A percentile compares a stretch with the other conserved stretches of the same genome.
phyloP scores from a whole-genome alignment of 1,140 invertebrate species.

The Chironomus tepperi region DNA sequence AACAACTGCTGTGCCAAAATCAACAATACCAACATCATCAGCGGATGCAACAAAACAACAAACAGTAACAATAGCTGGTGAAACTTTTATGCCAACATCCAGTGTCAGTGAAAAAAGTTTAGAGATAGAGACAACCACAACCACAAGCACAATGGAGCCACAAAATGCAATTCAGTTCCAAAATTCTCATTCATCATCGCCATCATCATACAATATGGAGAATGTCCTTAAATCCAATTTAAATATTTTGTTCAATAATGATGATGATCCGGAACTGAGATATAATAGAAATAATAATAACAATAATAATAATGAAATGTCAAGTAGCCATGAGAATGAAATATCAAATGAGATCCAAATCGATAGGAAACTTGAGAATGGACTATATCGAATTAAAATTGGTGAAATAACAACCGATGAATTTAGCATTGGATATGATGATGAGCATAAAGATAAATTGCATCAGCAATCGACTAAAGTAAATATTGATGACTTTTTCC shows the following conservation, averaged over 20 bases:
- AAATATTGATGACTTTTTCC: constrained; percentile 37
- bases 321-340: not conserved
- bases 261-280: not conserved
- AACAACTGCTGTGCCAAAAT: not conserved
- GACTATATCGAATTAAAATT: constrained; percentile 29
- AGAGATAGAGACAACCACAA: not conserved
- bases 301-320: not conserved
- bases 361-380: constrained; percentile 26
- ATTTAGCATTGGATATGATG: constrained; percentile 24
- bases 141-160: not conserved
- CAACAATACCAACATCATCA: not conserved
- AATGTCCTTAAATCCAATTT: not conserved
- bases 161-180: not conserved
- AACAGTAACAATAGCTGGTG: not conserved
- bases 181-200: not conserved
- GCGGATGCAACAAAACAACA: not conserved
- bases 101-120: not conserved
- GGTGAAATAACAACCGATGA: constrained; percentile 29
- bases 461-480: constrained; percentile 27
- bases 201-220: not conserved
- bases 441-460: constrained; percentile 20
- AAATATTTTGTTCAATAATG: constrained; percentile 19
- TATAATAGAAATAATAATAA: not conserved
- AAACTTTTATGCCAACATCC: not conserved
- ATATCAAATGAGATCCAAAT: constrained; percentile 25